Conservation (phyloP, 2,113 vertebrate genomes). For the Dendrocopos noguchii region DNA sequence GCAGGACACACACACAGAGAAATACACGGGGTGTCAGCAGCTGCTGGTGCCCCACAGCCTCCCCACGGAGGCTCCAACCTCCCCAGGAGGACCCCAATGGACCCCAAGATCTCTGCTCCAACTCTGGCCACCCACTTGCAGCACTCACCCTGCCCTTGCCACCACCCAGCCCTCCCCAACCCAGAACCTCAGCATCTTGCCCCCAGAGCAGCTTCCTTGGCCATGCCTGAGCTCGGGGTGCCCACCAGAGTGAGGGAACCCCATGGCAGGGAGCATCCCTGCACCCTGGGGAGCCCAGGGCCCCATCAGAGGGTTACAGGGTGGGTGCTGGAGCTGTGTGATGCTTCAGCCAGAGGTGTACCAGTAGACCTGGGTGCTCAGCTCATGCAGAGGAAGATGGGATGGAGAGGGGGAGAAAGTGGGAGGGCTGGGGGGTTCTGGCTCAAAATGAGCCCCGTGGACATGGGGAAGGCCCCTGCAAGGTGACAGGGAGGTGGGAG, state of each 20-base stretch:
- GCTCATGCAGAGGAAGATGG: accelerated
- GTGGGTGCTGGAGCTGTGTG: background rate
- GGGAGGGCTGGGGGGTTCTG: background rate
- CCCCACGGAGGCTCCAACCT: background rate
- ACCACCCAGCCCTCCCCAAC: accelerated
- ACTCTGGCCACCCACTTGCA: accelerated
- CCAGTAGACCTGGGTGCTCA: accelerated
- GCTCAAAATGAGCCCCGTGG: background rate
- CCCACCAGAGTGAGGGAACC: background rate
- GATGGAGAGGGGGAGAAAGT: background rate
- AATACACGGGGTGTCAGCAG: background rate
- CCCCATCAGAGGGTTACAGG: accelerated
- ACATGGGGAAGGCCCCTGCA: accelerated
- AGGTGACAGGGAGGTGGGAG: background rate
- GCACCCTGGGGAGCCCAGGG: accelerated
- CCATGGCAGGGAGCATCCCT: background rate
- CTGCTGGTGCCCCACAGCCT: background rate
- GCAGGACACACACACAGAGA: background rate
- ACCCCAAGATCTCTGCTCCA: background rate
- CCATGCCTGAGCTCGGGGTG: background rate
- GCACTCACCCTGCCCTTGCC: background rate
- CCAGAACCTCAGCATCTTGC: accelerated
- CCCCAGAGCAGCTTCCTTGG: background rate
- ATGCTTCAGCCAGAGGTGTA: accelerated
- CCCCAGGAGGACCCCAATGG: background rate